Conservation (phyloP, 2,113 vertebrate genomes). For the Oxygymnocypris stewartii region DNA sequence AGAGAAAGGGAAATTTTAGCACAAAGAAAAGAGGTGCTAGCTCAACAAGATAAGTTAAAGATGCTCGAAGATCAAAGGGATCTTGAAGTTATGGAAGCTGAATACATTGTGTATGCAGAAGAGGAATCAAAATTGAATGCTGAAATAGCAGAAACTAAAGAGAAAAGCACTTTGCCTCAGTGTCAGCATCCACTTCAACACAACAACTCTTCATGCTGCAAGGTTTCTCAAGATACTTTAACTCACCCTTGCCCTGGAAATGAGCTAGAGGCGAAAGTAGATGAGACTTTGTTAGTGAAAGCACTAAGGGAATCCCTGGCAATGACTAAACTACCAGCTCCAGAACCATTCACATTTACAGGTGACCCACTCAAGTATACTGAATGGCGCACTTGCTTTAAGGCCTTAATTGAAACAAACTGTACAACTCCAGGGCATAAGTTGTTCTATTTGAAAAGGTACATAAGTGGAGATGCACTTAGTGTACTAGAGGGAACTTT, state of each 20-base stretch:
- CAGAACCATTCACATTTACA: slow-evolving; percentile 27
- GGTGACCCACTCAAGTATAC: neutral
- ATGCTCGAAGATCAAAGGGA: slow-evolving; percentile 45
- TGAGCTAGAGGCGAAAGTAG: neutral
- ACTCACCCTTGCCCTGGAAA: neutral
- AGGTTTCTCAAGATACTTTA: too few species aligned
- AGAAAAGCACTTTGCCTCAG: too few species aligned
- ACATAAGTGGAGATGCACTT: slow-evolving; percentile 26
- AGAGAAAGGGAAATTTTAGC: neutral
- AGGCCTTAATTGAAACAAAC: slow-evolving; percentile 33
- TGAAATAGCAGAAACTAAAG: slow-evolving; percentile 23
- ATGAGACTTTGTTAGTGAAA: slow-evolving; percentile 14
- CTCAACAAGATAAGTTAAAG: slow-evolving; percentile 50
- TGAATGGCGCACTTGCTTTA: slow-evolving; percentile 44
- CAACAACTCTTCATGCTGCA: too few species aligned
- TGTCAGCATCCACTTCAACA: too few species aligned
- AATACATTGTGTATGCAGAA: slow-evolving; percentile 49
- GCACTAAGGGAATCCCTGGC: slow-evolving; percentile 30
- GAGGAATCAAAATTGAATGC: slow-evolving; percentile 46
- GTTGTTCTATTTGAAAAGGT: slow-evolving; percentile 43
- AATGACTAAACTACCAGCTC: slow-evolving; percentile 40
- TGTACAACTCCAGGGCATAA: neutral
- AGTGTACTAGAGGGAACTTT: slow-evolving; percentile 18
- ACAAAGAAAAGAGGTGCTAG: slow-evolving; percentile 10
- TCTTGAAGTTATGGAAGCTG: slow-evolving; percentile 40